Evolutionary conservation across 1,140 invertebrate species (phyloP), one percentile per base, ranked within the genome.

Genomic region (Lycorma delicatula): DNA sequence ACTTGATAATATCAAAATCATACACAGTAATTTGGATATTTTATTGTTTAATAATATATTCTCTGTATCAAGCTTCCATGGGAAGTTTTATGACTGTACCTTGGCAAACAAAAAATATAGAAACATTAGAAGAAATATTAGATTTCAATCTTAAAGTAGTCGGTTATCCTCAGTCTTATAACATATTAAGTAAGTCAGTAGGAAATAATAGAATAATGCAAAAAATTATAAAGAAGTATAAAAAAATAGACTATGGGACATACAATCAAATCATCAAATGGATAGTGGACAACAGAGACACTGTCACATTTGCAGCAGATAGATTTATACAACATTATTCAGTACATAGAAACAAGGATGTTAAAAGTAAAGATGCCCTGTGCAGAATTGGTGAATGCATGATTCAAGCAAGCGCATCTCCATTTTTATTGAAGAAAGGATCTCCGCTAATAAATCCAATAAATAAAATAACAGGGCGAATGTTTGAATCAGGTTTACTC

Each of bases 301-400:
- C 49, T 6, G 49, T 28, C n/a, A 26, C 27, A 29, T 51, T 51
- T 16, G 26, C 12, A 2, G 26, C 26, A 27, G 26, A 51, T n/a
- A 27, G 49, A 29, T 51, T 29, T 20, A 28, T 51, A 26, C 26
- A 16, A n/a, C 29, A 51, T 20, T 51, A 51, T 51, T 51, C 49
- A 51, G 49, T 20, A 44, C 9, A 27, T 20, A 51, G 27, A n/a
- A 4, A n/a, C n/a, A 51, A 51, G 23, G 28, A 51, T 20, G 28
- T 27, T n/a, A 27, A 25, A 28, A 51, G 13, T 29, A 51, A 9
- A 29, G 49, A 51, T 11, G 23, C 49, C 1, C 20, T 51, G 23
- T 51, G 49, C 28, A 18, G 18, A 9, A 9, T 51, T 3, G 23
- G 18, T 3, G 26, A 29, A 4, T 51, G 49, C 13, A 20, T 29